Evolutionary conservation across 2,113 vertebrate species (phyloP).

Genomic region (Oreotrochilus melanogaster): DNA sequence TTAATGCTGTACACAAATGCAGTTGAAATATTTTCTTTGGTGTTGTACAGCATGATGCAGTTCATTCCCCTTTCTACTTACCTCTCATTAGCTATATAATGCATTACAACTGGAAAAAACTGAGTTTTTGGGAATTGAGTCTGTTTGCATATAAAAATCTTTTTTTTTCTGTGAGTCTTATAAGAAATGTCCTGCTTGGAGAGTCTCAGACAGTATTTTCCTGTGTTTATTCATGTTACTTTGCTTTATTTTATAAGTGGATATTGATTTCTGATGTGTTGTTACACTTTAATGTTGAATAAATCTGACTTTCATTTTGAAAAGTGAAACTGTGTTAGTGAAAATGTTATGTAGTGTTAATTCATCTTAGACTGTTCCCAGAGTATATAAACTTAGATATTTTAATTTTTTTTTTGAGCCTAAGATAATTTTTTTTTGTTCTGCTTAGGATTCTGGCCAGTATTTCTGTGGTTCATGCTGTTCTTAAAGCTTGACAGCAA

Average conservation of each 20-base stretch:
- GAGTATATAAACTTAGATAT: background rate
- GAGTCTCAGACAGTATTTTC: slow-evolving; percentile 63
- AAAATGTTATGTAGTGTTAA: slow-evolving; percentile 45
- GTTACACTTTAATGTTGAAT: slow-evolving; percentile 71
- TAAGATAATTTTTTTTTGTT: background rate
- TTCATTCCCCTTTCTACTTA: slow-evolving; percentile 56
- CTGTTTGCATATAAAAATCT: slow-evolving; percentile 40
- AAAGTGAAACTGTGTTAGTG: slow-evolving; percentile 64
- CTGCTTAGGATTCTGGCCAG: background rate
- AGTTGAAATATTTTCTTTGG: slow-evolving; percentile 56
- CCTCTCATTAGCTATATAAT: slow-evolving; percentile 39
- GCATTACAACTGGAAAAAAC: slow-evolving; percentile 57
- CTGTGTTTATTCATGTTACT: slow-evolving; percentile 69
- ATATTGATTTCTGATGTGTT: slow-evolving; percentile 71
- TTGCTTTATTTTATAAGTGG: slow-evolving; percentile 70
- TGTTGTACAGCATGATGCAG: slow-evolving; percentile 65
- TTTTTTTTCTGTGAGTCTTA: slow-evolving; percentile 46
- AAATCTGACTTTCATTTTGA: slow-evolving; percentile 67
- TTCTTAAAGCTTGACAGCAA: background rate
- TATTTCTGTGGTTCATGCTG: background rate
- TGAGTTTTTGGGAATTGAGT: slow-evolving; percentile 38
- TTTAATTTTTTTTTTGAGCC: background rate
- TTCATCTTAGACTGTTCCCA: background rate
- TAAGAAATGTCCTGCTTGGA: slow-evolving; percentile 64
- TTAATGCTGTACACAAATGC: slow-evolving; percentile 60